Evolutionary conservation across 2,113 vertebrate species (phyloP).

Genomic region (Aegotheles bennettii): DNA sequence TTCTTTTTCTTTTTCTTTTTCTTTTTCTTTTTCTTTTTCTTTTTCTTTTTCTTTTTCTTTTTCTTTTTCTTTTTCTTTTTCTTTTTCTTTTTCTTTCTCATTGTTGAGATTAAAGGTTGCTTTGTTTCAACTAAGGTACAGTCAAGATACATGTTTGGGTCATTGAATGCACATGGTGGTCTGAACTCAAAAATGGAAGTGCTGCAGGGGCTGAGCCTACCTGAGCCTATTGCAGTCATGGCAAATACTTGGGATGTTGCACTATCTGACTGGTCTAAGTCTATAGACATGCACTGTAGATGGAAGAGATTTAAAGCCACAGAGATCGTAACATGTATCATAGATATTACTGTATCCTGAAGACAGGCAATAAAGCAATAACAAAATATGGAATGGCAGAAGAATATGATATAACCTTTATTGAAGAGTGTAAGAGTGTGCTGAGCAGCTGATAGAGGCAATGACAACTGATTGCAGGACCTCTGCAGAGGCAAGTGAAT

Average conservation of each 20-base stretch:
- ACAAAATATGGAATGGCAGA: background rate
- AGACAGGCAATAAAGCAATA: background rate
- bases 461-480: background rate
- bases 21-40: background rate
- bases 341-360: background rate
- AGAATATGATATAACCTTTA: background rate
- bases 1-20: background rate
- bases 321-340: background rate
- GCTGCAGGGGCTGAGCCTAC: background rate
- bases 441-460: background rate
- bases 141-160: background rate
- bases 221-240: background rate
- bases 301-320: background rate
- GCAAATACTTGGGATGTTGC: background rate
- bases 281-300: background rate
- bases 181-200: background rate
- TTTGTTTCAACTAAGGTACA: background rate
- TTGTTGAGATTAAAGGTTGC: background rate
- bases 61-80: too few relatives aligned
- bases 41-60: background rate
- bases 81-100: background rate
- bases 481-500: background rate
- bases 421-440: background rate
- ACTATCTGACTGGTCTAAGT: background rate
- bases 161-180: background rate